Percentiles rank a stretch among this genome's conserved stretches.
Evolutionary conservation across 2,888 invertebrate species (phyloP).

Genomic region (Cordilura impudica): DNA sequence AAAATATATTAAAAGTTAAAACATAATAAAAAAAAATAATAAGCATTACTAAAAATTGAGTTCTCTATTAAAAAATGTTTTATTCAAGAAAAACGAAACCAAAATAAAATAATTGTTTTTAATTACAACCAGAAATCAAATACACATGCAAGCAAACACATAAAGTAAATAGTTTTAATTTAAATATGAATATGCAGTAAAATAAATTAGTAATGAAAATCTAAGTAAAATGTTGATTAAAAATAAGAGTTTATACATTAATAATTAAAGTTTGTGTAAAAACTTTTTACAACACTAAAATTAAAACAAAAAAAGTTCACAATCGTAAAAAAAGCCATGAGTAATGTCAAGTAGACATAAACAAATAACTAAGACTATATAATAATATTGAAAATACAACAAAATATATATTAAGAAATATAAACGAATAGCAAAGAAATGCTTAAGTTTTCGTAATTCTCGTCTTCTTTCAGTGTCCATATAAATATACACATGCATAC

Average conservation of each 20-base stretch:
- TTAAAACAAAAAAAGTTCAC: conserved; percentile 16
- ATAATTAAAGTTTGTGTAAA: conserved; percentile 1
- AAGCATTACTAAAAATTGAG: conserved; percentile 52
- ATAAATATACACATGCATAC: neutral
- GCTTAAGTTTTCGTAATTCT: neutral
- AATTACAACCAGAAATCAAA: conserved; percentile 24
- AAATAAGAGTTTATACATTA: too few relatives aligned
- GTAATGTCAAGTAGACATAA: conserved; percentile 58
- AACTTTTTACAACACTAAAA: conserved; percentile 1
- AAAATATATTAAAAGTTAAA: conserved; percentile 46
- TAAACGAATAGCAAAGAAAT: conserved; percentile 1
- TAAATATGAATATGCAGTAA: too few relatives aligned
- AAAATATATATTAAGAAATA: conserved; percentile 36
- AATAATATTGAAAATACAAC: conserved; percentile 31
- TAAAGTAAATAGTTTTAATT: too few relatives aligned
- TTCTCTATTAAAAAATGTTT: conserved; percentile 7
- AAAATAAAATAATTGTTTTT: conserved; percentile 36
- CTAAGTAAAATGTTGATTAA: too few relatives aligned
- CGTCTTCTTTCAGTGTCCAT: too few relatives aligned
- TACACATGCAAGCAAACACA: conserved; percentile 10
- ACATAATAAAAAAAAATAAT: conserved; percentile 55
- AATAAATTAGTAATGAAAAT: too few relatives aligned
- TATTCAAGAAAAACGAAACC: conserved; percentile 32
- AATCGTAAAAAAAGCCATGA: conserved; percentile 49
- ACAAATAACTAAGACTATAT: conserved; percentile 46